phyloP scores from a whole-genome alignment of 2,113 vertebrate species.

The Bubalus kerabau region DNA sequence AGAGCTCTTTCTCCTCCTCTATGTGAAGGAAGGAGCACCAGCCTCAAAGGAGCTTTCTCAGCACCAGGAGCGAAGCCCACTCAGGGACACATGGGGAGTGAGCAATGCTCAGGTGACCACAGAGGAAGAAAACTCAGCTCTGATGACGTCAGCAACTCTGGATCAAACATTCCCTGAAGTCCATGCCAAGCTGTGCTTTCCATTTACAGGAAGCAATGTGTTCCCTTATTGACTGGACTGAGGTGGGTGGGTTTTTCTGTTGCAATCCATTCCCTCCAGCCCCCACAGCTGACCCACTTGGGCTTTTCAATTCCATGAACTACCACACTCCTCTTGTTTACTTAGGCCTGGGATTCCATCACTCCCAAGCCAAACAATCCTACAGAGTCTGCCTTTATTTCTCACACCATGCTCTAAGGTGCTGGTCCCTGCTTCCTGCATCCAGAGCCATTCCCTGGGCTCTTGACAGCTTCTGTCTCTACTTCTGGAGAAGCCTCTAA shows the following conservation, averaged over 20 bases:
- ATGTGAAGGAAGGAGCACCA: background rate
- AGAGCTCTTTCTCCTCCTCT: background rate
- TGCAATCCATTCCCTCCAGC: no score
- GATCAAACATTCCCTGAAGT: background rate
- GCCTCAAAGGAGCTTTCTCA: background rate
- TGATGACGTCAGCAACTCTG: background rate
- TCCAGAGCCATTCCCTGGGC: background rate
- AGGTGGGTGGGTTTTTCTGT: background rate
- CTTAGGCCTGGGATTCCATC: background rate
- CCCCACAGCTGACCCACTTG: fast-evolving
- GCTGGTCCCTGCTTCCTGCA: background rate
- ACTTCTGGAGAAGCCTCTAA: background rate
- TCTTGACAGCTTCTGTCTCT: background rate
- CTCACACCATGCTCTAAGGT: background rate
- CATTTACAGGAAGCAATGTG: fast-evolving
- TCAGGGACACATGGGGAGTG: background rate
- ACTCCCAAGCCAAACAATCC: background rate
- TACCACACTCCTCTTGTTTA: background rate
- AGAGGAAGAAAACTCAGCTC: background rate
- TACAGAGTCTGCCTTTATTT: background rate
- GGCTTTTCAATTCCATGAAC: background rate
- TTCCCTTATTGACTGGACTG: background rate
- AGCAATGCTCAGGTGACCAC: background rate
- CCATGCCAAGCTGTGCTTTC: background rate
- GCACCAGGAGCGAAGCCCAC: no score